phyloP scores from a whole-genome alignment of 2,888 invertebrate species.

The Pyrrhosoma nymphula region DNA sequence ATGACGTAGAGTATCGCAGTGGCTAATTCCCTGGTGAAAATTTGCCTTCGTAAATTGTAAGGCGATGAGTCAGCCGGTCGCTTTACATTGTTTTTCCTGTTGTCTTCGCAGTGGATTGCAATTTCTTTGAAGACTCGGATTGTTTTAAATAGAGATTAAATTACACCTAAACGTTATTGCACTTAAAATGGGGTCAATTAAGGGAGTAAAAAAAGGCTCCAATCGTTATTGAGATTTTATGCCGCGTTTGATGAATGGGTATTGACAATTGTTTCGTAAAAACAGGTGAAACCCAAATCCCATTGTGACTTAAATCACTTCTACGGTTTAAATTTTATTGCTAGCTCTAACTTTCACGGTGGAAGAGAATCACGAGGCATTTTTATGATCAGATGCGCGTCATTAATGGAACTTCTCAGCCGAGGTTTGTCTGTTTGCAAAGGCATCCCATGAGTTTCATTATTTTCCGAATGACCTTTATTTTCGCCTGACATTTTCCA shows the following conservation, averaged over 20 bases:
- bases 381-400: background rate
- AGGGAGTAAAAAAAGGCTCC: background rate
- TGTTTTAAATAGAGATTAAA: too few relatives aligned
- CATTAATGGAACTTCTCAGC: background rate
- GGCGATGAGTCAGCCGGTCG: background rate
- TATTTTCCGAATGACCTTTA: slow-evolving; percentile 19
- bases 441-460: background rate
- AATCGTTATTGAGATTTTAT: background rate
- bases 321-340: background rate
- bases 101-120: background rate
- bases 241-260: background rate
- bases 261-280: background rate
- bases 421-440: background rate
- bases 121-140: too few relatives aligned
- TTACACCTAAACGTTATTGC: too few relatives aligned
- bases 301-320: background rate
- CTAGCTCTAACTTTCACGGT: background rate
- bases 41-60: background rate
- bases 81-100: background rate
- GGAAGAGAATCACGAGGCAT: background rate
- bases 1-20: background rate
- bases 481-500: slow-evolving; percentile 2
- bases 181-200: too few relatives aligned
- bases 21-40: background rate
- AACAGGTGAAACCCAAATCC: background rate